Conservation (phyloP, 2,113 vertebrate genomes). For the Ceyx melanurus region DNA sequence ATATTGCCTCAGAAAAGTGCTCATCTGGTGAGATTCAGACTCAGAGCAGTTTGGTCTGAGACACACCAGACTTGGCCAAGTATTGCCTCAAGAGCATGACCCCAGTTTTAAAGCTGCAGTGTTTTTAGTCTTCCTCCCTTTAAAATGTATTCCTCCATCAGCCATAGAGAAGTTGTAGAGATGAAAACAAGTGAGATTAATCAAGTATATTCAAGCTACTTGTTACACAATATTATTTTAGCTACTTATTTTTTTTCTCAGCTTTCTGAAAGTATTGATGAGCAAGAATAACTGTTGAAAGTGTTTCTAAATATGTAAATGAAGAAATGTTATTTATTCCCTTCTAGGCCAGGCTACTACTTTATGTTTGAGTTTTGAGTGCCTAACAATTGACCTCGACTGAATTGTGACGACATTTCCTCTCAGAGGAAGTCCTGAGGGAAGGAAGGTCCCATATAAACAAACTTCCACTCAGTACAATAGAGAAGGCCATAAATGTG, state of each 20-base stretch:
- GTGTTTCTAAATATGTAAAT: slow-evolving; percentile 17
- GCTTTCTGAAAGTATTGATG: neutral
- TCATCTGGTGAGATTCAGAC: neutral
- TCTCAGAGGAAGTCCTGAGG: slow-evolving; percentile 49
- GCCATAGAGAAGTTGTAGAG: neutral
- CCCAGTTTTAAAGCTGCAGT: neutral
- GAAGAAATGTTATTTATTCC: slow-evolving; percentile 36
- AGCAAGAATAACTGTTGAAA: neutral
- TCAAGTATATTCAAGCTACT: neutral
- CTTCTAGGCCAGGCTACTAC: slow-evolving; percentile 16
- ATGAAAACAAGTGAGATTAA: neutral
- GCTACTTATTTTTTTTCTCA: neutral
- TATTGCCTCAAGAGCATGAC: neutral
- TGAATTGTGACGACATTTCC: slow-evolving; percentile 66
- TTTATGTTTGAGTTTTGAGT: slow-evolving; percentile 60
- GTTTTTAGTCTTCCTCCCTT: neutral
- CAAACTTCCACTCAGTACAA: slow-evolving; percentile 62
- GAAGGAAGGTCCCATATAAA: slow-evolving; percentile 72
- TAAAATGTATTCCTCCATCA: neutral
- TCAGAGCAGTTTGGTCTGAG: neutral
- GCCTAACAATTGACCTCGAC: slow-evolving; percentile 62
- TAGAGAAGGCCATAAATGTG: slow-evolving; percentile 54
- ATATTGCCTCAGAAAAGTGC: neutral
- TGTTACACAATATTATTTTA: neutral
- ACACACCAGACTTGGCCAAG: accelerated